Base-by-base conservation (phyloP, 2,113 vertebrate species). In the Galemys pyrenaicus region DNA sequence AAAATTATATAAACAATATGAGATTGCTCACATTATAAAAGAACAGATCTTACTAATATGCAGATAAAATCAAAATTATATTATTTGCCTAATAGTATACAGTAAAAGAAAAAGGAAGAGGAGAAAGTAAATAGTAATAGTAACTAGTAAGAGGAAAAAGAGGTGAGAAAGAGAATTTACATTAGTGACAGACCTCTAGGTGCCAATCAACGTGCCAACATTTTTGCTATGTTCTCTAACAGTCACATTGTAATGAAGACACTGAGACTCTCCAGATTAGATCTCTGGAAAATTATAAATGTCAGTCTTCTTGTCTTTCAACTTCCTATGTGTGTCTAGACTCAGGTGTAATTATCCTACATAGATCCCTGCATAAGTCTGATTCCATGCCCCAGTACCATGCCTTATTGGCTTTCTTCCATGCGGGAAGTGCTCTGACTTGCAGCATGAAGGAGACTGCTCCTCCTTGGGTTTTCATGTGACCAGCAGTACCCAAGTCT, bases 1-100 rank as follows among this genome's bases (percentile, higher is more conserved):
- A 81, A 93, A 64, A 74, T n/a, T 37, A 87, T 44, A 46, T 51
- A 84, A 78, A 26, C 30, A 91, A 51, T 37, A 80, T 68, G 28
- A 85, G 74, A 81, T 41, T 87, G 20, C 68, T 96, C 96, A 89
- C 3, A 39, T 88, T 92, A 67, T 87, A 20, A 86, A 87, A 54
- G 80, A 92, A 70, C 32, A 89, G 60, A 58, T 39, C 58, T 39
- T 46, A 87, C 12, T 70, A 89, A 81, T 49, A 15, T 92, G 7
- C 11, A 94, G 32, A 12, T 71, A 62, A 92, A 86, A 82, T 86
- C 3, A 75, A 74, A 90, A 87, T 84, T 58, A 62, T 46, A 62
- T 41, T 78, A 60, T 65, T 86, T 39, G 54, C 56, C 56, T 32
- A 65, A 37, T 19, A 73, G 3, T 9, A 80, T 32, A 9, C 26